Base-by-base conservation (phyloP, 2,888 invertebrate species). In the Athalia cordata region DNA sequence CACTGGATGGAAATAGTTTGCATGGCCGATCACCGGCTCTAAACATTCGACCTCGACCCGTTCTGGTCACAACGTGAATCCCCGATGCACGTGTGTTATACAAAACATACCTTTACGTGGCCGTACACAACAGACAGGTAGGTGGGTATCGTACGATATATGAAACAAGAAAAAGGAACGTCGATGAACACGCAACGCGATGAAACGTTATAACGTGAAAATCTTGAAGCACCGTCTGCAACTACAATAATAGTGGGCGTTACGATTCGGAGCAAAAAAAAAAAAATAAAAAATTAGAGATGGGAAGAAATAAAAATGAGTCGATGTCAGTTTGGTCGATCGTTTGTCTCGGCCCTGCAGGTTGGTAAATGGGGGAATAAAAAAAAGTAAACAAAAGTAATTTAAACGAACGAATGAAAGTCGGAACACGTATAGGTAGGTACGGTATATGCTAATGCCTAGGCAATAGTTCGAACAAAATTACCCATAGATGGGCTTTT, bases 1-100 rank as follows among this genome's bases (percentile, higher is more conserved):
- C 77, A 75, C 78, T 81, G 82, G 82, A 81, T 84, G 84, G 86
- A 85, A 86, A 85, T 87, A 83, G 72, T 72, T 72, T 72, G 81
- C 83, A 83, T 80, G 85, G 77, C 84, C 81, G 82, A 84, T 80
- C 81, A 82, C 82, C 79, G 81, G 82, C 80, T 79, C 80, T 82
- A 84, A 84, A 81, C 80, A 79, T 65, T 81, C 29, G 80, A 81
- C 82, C 82, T 81, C 83, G 82, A 81, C 79, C 80, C 59, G 72
- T 13, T 72, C 52, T 11, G 55, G 55, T n/a, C 29, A 29, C 29
- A 29, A 29, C 29, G 29, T 55, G 55, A 55, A 55, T 55, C 55
- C 52, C 52, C 55, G 55, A 55, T 55, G 55, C 55, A 55, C 29
- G 29, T 29, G 29, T 29, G 29, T 29, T 29, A 29, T 29, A 29